Conservation (phyloP, 2,113 vertebrate genomes). For the Hippocampus guttulatus region DNA sequence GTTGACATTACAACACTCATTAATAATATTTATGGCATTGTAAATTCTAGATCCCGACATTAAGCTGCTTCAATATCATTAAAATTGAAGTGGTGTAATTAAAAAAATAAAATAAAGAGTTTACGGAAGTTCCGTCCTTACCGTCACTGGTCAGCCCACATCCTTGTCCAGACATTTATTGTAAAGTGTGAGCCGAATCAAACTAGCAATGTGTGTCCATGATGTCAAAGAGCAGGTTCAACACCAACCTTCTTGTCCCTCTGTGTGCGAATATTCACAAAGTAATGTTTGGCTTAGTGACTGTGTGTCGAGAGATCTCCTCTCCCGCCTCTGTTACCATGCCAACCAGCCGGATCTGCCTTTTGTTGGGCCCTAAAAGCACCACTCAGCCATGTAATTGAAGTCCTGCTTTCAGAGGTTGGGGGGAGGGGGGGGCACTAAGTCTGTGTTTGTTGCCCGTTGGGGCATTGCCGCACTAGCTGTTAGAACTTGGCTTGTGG, state of each 20-base stretch:
- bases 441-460: conserved; percentile 25
- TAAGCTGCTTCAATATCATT: not conserved
- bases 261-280: conserved; percentile 30
- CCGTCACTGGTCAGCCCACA: conserved; percentile 30
- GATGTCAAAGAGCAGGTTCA: conserved; percentile 14
- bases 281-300: conserved; percentile 43
- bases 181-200: conserved; percentile 7
- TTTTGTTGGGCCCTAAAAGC: conserved; percentile 70
- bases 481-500: not conserved
- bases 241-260: conserved; percentile 12
- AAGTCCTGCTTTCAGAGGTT: conserved; percentile 64
- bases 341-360: conserved; percentile 74
- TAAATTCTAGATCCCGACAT: not conserved
- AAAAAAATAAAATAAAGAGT: not conserved
- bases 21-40: not conserved
- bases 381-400: conserved; percentile 69
- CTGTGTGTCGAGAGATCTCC: conserved; percentile 28
- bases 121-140: conserved; percentile 29
- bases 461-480: not conserved
- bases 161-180: not conserved
- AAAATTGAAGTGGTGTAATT: not conserved
- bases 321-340: conserved; percentile 55
- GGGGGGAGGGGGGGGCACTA: conserved; percentile 12
- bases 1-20: not conserved
- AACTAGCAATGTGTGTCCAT: not conserved